Conservation (phyloP, 1,140 invertebrate genomes). For the Theocolax elegans region DNA sequence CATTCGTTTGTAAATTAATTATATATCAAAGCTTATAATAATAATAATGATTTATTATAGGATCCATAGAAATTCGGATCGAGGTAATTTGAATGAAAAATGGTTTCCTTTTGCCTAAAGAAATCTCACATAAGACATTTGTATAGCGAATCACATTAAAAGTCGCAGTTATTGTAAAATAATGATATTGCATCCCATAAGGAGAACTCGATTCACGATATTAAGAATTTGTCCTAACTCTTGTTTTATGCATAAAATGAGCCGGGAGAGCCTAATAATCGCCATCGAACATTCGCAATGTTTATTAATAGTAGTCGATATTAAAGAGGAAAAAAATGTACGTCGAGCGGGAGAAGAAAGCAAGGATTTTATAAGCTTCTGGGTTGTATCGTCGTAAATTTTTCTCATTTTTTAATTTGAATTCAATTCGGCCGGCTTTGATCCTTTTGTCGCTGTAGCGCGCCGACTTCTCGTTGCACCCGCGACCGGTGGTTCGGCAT, state of each 20-base stretch:
- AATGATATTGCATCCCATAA: constrained; percentile 23
- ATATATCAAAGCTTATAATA: no score
- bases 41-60: no score
- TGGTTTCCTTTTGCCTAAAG: constrained; percentile 15
- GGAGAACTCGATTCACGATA: neutral
- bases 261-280: constrained; percentile 5
- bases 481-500: constrained; percentile 31
- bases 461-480: constrained; percentile 42
- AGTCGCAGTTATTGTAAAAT: constrained; percentile 22
- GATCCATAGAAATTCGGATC: no score
- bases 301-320: constrained; percentile 33
- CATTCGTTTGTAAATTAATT: no score
- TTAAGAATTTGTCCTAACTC: neutral
- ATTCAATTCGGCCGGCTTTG: constrained; percentile 49
- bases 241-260: constrained; percentile 25
- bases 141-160: constrained; percentile 12
- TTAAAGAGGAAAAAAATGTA: neutral
- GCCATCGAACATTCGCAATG: constrained; percentile 22
- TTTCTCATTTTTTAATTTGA: constrained; percentile 47
- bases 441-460: constrained; percentile 44
- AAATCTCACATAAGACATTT: no score
- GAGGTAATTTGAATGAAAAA: constrained; percentile 16
- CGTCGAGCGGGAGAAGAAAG: constrained; percentile 1
- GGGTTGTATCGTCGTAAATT: constrained; percentile 49
- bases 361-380: constrained; percentile 34